Evolutionary conservation across 2,888 invertebrate genomes (phyloP), one percentile per base, ranked within the genome.

Genomic region (Ophioninae sp.): DNA sequence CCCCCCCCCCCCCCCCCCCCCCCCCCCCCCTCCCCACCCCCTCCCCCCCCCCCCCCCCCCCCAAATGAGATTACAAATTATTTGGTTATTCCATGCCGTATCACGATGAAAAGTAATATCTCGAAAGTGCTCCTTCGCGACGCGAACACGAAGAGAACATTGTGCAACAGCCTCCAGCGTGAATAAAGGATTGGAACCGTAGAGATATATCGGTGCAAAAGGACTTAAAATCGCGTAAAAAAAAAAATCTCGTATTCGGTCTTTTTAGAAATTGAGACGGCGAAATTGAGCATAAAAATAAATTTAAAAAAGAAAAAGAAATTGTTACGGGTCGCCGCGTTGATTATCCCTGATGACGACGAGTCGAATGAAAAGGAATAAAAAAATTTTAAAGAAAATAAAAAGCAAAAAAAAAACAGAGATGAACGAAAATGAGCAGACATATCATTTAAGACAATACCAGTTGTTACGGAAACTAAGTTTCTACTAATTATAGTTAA

Each of bases 381-480:
- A 37, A 51, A 71, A 20, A 63, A 13, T 23, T 51, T n/a, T 22
- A n/a, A 44, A 63, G 67, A 51, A 30, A 30, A 30, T 30, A 30
- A 30, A 30, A 30, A 30, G 30, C 30, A 30, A 30, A 30, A 30
- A 30, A 72, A 58, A 0, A 67, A 76, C 23, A 67, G 64, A 44
- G 59, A 81, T 44, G 72, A 67, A 76, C 30, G 82, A 86, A 91
- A 91, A 92, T 91, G 92, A 91, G 92, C 90, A 90, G 90, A 93
- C 93, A 93, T 93, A 93, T 93, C 93, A 93, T 93, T 93, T 92
- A 91, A 91, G 92, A 93, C 93, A 93, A 93, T 93, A 93, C 92
- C 75, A 88, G 87, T 90, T 91, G 92, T 92, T 92, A 90, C 89
- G 87, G 92, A 92, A 92, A 92, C 92, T 90, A 91, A 90, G 91